A percentile compares a stretch with the other conserved stretches of the same genome.
Evolutionary conservation across 2,797 vertebrate genomes (phyloP).

Genomic region (Anguilla marmorata): DNA sequence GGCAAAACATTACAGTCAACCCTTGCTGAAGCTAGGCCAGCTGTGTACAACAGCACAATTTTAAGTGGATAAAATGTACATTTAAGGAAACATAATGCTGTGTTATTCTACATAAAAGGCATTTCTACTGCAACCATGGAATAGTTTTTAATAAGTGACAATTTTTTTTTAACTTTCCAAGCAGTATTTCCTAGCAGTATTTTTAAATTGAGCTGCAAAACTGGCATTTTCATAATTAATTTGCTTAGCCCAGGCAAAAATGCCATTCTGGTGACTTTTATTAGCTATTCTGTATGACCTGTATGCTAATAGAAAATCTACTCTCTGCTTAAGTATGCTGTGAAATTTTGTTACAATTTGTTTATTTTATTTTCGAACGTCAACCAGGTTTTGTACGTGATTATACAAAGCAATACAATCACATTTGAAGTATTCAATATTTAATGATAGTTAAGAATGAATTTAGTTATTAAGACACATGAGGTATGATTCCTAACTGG

Average conservation of each 20-base stretch:
- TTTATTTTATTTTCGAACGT: neutral
- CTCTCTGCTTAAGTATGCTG: neutral
- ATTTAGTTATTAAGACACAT: neutral
- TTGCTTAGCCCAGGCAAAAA: slow-evolving; percentile 5
- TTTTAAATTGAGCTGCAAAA: neutral
- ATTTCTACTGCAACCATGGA: neutral
- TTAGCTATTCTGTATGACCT: slow-evolving; percentile 7
- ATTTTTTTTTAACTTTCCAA: neutral
- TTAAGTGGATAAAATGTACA: neutral
- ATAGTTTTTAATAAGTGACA: neutral
- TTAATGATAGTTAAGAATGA: neutral
- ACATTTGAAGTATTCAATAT: neutral
- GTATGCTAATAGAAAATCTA: neutral
- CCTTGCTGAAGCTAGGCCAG: neutral
- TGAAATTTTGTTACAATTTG: slow-evolving; percentile 15
- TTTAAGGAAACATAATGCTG: too few species aligned
- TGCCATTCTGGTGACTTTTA: neutral
- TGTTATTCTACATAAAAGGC: neutral
- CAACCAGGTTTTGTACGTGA: neutral
- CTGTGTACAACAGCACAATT: neutral
- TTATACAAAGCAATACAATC: neutral
- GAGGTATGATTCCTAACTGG: neutral
- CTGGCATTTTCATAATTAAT: slow-evolving; percentile 21
- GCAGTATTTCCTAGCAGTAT: neutral
- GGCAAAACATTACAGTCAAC: neutral